Evolutionary conservation across 2,888 invertebrate species (phyloP).

Genomic region (Seira musarum): DNA sequence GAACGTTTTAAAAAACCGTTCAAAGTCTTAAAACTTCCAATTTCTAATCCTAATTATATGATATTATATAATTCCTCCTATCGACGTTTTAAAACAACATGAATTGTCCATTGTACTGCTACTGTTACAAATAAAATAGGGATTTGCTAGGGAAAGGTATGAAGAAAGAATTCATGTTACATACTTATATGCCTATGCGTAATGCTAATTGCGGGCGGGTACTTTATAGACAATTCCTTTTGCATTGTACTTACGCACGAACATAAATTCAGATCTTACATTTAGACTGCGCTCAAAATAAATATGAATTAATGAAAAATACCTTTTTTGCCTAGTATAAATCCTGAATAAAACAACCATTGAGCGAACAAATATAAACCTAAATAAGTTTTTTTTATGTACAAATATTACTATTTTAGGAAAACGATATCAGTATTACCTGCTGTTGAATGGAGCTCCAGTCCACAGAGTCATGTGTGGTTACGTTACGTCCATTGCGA

Average conservation of each 20-base stretch:
- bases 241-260: neutral
- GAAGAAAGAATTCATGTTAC: neutral
- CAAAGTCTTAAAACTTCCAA: too few species aligned
- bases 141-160: neutral
- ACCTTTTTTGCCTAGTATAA: neutral
- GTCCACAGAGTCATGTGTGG: neutral
- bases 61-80: too few species aligned
- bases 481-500: too few species aligned
- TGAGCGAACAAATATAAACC: neutral
- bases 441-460: neutral
- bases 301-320: too few species aligned
- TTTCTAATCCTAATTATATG: too few species aligned
- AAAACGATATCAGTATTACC: neutral
- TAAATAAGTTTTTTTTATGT: neutral
- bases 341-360: neutral
- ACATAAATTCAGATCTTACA: neutral
- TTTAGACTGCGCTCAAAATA: neutral
- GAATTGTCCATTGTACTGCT: too few species aligned
- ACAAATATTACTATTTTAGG: neutral
- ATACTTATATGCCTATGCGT: too few species aligned
- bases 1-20: too few species aligned
- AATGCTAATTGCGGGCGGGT: too few species aligned
- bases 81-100: too few species aligned
- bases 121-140: too few species aligned
- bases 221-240: neutral